Base-by-base conservation (phyloP, 2,113 vertebrate genomes). In the Myanophis thanlyinensis region DNA sequence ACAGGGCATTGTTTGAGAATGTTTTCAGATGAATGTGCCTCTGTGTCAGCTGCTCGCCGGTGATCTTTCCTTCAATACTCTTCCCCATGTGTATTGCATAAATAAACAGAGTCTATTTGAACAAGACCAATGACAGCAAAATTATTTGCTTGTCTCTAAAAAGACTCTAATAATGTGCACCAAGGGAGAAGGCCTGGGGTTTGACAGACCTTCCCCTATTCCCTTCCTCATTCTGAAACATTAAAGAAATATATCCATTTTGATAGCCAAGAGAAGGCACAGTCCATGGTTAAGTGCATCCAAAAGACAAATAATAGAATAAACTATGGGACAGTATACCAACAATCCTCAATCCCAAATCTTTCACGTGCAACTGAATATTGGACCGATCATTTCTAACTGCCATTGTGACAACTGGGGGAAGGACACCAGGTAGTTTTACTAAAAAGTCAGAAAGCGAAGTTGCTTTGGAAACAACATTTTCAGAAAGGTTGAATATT, bases 71-170 rank as follows among this genome's bases (percentile, higher is more conserved):
- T 97, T 94, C 98, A 98, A 98, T 98, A 98, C 97, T 96, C 94
- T 97, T 97, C 97, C 98, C 98, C 98, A 91, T 91, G 98, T 97
- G 98, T 94, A 97, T 87, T 97, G 96, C 95, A 97, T 97, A 98
- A 98, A 98, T 97, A 98, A 99, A 98, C 98, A 99, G 96, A 98
- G 98, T 98, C 98, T 98, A 96, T 98, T 98, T 98, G 98, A 99
- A 98, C 98, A 98, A 98, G 98, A 98, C 98, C 99, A 98, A 97
- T 98, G 98, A 98, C 98, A 99, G 98, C 98, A 98, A 98, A 98
- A 99, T 98, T 98, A 98, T 98, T 98, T 98, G 98, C 98, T 98
- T 98, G 98, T 98, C 98, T 98, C 98, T 98, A 98, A 98, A 98
- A 98, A 98, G 97, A 98, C 97, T 98, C 97, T 98, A 98, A 98